A percentile compares a stretch with the other conserved stretches of the same genome.
Evolutionary conservation across 2,113 vertebrate genomes (phyloP).

Genomic region (Electrona antarctica): DNA sequence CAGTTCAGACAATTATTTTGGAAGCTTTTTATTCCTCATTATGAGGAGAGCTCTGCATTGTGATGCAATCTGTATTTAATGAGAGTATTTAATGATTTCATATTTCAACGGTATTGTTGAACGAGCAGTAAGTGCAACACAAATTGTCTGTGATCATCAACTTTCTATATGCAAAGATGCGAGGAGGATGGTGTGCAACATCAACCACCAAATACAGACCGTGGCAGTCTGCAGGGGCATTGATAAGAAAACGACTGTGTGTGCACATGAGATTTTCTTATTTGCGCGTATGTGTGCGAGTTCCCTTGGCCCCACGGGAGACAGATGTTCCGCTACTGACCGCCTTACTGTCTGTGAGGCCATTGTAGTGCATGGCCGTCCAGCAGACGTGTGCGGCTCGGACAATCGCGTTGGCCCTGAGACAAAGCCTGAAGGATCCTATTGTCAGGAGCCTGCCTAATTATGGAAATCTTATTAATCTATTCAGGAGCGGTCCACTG

Average conservation of each 20-base stretch:
- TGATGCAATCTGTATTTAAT: neutral
- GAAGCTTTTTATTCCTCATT: neutral
- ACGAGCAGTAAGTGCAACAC: neutral
- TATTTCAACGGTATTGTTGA: neutral
- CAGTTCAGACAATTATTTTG: neutral
- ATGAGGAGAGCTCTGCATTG: neutral
- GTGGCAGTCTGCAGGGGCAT: constrained; percentile 28
- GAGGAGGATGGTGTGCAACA: constrained; percentile 1
- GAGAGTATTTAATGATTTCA: neutral
- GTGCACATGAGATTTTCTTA: constrained; percentile 51
- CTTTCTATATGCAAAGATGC: constrained; percentile 16
- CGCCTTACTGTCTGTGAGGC: constrained; percentile 81
- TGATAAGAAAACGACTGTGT: constrained; percentile 53
- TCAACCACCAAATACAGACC: neutral
- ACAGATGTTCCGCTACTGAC: constrained; percentile 81
- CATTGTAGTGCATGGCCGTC: constrained; percentile 83
- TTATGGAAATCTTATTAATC: constrained; percentile 99
- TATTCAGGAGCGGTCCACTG: constrained; percentile 83
- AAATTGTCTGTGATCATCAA: constrained; percentile 3
- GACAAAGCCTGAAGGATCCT: constrained; percentile 92
- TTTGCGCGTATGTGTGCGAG: constrained; percentile 25
- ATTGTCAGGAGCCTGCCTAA: constrained; percentile 89
- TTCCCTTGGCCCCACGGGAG: constrained; percentile 76
- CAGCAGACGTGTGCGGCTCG: constrained; percentile 83
- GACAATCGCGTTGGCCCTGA: constrained; percentile 84